Conservation (phyloP, 2,888 invertebrate genomes). For the Lymantria dispar region DNA sequence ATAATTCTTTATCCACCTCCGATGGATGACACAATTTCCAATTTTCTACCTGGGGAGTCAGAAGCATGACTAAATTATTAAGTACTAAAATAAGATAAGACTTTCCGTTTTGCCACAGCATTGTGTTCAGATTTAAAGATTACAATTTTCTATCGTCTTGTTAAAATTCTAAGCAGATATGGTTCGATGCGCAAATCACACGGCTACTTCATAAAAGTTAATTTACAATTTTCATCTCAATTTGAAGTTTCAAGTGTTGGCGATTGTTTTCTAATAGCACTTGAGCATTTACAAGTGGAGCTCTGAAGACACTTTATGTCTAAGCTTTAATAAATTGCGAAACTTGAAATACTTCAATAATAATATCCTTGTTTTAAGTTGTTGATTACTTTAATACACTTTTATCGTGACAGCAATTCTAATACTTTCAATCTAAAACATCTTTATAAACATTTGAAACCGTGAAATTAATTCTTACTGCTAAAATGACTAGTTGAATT, state of each 20-base stretch:
- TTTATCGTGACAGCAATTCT: too few species aligned
- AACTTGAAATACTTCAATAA: conserved; percentile 8
- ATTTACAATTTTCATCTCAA: conserved; percentile 64
- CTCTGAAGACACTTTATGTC: neutral
- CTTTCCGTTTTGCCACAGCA: conserved; percentile 67
- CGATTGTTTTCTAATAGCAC: conserved; percentile 4
- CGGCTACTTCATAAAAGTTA: conserved; percentile 45
- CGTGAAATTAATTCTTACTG: too few species aligned
- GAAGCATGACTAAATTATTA: conserved; percentile 77
- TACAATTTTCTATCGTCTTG: conserved; percentile 72
- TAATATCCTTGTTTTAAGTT: neutral
- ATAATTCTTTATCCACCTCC: conserved; percentile 61
- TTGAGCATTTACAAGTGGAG: neutral
- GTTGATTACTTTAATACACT: too few species aligned
- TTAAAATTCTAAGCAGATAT: conserved; percentile 71
- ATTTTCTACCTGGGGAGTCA: conserved; percentile 75
- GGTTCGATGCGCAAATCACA: conserved; percentile 25
- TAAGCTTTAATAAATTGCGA: neutral
- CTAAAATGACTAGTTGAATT: too few species aligned
- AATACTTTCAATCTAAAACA: too few species aligned
- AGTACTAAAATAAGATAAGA: conserved; percentile 73
- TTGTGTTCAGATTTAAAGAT: conserved; percentile 69
- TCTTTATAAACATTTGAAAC: too few species aligned
- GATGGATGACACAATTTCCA: conserved; percentile 76
- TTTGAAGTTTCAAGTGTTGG: conserved; percentile 41